Base-by-base conservation (phyloP, 1,140 invertebrate species). In the Drosophila watanabei region DNA sequence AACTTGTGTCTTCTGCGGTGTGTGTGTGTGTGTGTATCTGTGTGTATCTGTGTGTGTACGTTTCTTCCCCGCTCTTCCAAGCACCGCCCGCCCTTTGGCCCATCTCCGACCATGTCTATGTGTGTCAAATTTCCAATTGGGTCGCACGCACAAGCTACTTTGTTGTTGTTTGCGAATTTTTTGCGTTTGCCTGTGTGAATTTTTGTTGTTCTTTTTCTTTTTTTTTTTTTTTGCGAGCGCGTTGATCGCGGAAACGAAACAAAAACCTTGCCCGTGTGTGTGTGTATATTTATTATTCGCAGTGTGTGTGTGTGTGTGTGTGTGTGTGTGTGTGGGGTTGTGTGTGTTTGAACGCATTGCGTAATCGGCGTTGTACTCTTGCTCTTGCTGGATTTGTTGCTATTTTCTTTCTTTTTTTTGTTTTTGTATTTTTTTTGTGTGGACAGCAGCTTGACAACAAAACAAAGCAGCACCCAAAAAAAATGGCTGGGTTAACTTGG, bases 231-330 rank as follows among this genome's bases (percentile, higher is more conserved):
- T 76, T 57, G 75, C 84, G 52, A 77, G 64, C 75, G 66, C 83
- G 80, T 77, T 77, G 87, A 90, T 91, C 87, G 80, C 87, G 87
- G 82, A 91, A 90, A 90, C 82, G 87, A 90, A 91, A 86, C 87
- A 82, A 86, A 90, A 77, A 73, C 66, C 37, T 70, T 68, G 48
- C 11, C 60, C 37, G 24, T 52, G 20, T 28, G 13, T 16, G 46
- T 49, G 24, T 46, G 45, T 45, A 65, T 37, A 46, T 37, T 71
- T 80, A 24, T 49, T 60, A 35, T 62, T 82, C 35, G 43, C 10
- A 43, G 5, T 33, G 43, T 68, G 20, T 76, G 37, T 65, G 45
- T 41, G 49, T 24, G 24, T 1, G 24, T 1, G 1, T 24, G 24
- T 71, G 20, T 76, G 18, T 77, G 16, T 76, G 37, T 65, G 45